Conservation (phyloP, 2,113 vertebrate genomes). For the Petaurus breviceps region DNA sequence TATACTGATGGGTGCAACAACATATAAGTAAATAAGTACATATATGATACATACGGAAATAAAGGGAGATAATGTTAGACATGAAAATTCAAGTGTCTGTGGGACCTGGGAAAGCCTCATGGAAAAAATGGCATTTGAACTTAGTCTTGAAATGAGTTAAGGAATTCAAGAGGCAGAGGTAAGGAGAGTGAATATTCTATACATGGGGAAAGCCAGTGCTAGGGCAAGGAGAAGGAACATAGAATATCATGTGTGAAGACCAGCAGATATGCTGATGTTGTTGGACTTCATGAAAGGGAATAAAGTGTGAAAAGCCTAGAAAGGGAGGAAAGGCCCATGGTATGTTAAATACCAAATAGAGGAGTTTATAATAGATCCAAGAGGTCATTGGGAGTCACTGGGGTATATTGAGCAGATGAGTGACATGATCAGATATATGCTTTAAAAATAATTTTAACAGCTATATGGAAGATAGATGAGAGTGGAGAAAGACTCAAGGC, state of each 20-base stretch:
- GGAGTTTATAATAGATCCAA: not conserved
- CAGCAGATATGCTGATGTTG: not conserved
- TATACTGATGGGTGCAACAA: not conserved
- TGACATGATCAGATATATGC: not conserved
- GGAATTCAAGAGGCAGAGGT: not conserved
- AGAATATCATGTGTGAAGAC: not conserved
- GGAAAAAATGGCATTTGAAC: not conserved
- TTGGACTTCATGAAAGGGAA: not conserved
- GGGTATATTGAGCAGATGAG: not conserved
- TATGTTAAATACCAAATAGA: not conserved
- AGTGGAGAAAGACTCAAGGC: not conserved
- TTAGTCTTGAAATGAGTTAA: not conserved
- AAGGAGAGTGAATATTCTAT: too few species aligned
- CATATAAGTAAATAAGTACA: not conserved
- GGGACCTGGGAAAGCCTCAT: too few species aligned
- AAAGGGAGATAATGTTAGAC: not conserved
- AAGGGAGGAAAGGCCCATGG: not conserved
- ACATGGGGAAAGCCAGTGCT: too few species aligned
- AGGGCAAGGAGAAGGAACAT: not conserved
- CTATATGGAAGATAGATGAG: not conserved
- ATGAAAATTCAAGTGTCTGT: not conserved
- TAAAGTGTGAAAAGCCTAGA: not conserved
- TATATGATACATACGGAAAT: not conserved
- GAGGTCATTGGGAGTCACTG: not conserved
- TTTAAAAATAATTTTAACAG: not conserved